Conservation (phyloP, 2,113 vertebrate species). For the Agapornis roseicollis region DNA sequence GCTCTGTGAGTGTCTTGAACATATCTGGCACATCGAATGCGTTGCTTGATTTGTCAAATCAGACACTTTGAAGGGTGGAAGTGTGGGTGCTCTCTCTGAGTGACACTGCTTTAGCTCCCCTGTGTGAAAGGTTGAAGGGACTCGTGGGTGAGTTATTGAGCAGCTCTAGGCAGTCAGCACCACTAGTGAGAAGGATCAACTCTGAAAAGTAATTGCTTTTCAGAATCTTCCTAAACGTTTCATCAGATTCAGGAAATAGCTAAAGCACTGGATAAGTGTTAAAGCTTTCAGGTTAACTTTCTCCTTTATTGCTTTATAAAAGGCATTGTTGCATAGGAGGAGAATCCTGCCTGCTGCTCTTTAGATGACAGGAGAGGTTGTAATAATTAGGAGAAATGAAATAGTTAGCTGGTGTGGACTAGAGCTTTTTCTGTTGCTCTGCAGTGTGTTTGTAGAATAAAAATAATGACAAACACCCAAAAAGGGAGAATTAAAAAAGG, state of each 20-base stretch:
- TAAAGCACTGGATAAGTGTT: background rate
- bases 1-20: background rate
- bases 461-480: background rate
- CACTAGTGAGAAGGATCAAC: background rate
- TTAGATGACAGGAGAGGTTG: background rate
- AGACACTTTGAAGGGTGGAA: background rate
- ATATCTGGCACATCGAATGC: background rate
- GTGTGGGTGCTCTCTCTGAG: rapidly evolving
- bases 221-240: background rate
- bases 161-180: background rate
- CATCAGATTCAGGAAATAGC: background rate
- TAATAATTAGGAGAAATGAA: background rate
- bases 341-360: background rate
- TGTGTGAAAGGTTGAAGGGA: background rate
- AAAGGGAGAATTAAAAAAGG: background rate
- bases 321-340: background rate
- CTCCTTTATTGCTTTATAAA: background rate
- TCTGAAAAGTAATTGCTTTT: background rate
- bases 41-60: background rate
- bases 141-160: background rate
- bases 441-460: background rate
- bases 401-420: background rate
- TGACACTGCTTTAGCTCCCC: background rate
- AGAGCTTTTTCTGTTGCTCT: background rate
- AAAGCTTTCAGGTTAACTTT: background rate